Conservation (phyloP, 2,888 invertebrate species). For the Hoplodrina ambigua region DNA sequence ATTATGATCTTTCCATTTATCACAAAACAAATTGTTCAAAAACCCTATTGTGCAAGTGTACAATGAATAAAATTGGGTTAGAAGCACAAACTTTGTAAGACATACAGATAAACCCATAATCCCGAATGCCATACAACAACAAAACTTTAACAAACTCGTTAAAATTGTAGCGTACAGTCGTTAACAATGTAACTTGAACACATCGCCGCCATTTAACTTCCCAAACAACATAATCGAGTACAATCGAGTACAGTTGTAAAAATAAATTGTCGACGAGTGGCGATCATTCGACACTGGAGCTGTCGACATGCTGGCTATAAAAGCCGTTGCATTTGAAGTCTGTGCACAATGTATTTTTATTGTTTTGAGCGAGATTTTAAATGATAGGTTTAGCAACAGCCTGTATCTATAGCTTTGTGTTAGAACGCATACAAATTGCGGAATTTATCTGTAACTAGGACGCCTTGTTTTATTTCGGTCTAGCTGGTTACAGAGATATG, state of each 20-base stretch:
- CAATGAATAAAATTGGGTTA: slow-evolving; percentile 21
- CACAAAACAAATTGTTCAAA: no score
- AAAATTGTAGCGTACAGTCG: slow-evolving; percentile 48
- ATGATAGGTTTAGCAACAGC: slow-evolving; percentile 31
- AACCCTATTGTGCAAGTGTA: no score
- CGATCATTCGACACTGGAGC: slow-evolving; percentile 44
- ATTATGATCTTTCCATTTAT: no score
- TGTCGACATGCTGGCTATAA: slow-evolving; percentile 45
- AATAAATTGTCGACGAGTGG: slow-evolving; percentile 56
- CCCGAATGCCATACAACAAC: slow-evolving; percentile 20
- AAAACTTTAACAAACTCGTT: slow-evolving; percentile 44
- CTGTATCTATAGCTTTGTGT: slow-evolving; percentile 17
- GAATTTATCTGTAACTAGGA: neutral
- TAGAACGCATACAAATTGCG: slow-evolving; percentile 3
- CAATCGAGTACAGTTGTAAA: slow-evolving; percentile 57
- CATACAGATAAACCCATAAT: slow-evolving; percentile 37
- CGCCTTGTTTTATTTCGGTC: no score
- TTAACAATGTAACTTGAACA: slow-evolving; percentile 57
- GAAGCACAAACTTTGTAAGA: slow-evolving; percentile 21
- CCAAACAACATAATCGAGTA: slow-evolving; percentile 55
- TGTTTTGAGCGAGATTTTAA: slow-evolving; percentile 51
- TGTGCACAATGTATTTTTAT: slow-evolving; percentile 59
- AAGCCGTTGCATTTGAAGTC: slow-evolving; percentile 41
- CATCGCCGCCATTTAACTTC: slow-evolving; percentile 51
- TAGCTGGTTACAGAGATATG: no score